Conservation (phyloP, 2,113 vertebrate species). For the Ploceus nigricollis region DNA sequence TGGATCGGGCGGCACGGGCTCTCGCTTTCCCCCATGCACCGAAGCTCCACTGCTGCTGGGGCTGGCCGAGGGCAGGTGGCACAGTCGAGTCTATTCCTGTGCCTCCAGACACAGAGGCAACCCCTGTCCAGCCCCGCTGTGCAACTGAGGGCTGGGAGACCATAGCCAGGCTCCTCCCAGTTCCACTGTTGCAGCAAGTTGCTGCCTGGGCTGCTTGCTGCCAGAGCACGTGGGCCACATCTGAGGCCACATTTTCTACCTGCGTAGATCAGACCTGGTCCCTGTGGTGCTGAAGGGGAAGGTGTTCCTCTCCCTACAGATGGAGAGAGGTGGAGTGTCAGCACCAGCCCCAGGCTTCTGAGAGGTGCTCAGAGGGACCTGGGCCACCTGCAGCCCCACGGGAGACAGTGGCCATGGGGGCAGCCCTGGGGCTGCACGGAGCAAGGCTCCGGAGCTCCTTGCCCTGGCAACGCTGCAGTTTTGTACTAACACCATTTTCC, state of each 20-base stretch:
- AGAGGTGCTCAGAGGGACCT: background rate
- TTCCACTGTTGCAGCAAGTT: background rate
- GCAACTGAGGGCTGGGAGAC: background rate
- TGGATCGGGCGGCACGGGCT: background rate
- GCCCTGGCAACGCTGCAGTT: background rate
- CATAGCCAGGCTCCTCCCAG: background rate
- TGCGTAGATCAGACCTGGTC: background rate
- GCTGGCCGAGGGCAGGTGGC: background rate
- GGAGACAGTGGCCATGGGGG: background rate
- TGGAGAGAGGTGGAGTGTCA: background rate
- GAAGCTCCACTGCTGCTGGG: background rate
- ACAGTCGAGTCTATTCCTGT: background rate
- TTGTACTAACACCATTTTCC: background rate
- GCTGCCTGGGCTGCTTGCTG: background rate
- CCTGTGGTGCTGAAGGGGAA: background rate
- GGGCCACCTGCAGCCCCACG: background rate
- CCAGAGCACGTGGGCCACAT: background rate
- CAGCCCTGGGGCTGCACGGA: fast-evolving
- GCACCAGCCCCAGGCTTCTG: background rate
- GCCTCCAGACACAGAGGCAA: background rate
- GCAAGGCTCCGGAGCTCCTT: background rate
- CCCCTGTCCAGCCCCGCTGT: background rate
- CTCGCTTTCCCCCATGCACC: background rate
- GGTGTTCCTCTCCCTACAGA: background rate
- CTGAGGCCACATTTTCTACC: background rate